These are phyloP conservation scores for Haliclona indistincta DNA, from an alignment of 37 sponge, comb jelly and placozoan species.

Conservation along the genomic window DNA sequence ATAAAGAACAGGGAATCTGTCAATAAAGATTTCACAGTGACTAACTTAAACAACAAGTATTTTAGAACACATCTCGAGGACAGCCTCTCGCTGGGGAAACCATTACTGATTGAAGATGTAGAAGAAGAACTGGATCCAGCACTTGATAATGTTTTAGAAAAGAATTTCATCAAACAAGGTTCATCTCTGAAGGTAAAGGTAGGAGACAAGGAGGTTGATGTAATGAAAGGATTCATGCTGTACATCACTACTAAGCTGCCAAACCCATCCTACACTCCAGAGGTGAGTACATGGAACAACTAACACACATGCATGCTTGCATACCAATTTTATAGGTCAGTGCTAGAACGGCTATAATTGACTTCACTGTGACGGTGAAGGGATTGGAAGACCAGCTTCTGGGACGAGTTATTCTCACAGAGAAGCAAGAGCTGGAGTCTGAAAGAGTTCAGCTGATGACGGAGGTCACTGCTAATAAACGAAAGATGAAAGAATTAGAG, in stretches of 20 bases:
- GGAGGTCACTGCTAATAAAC: conserved; percentile 94
- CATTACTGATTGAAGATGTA: conserved; percentile 97
- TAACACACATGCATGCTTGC: neutral
- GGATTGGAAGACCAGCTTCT: conserved; percentile 99
- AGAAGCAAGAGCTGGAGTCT: conserved; percentile 96
- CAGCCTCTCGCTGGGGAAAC: conserved; percentile 91
- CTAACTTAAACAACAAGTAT: conserved; percentile 97
- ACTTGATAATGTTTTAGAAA: conserved; percentile 98
- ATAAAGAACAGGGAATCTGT: conserved; percentile 88
- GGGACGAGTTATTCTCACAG: conserved; percentile 96
- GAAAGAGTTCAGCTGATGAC: conserved; percentile 93
- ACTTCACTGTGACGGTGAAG: conserved; percentile 99
- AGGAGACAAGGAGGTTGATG: conserved; percentile 99
- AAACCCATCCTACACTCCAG: conserved; percentile 98
- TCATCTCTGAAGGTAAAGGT: conserved; percentile 94
- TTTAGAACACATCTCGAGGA: conserved; percentile 96
- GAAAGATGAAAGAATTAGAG: conserved; percentile 98
- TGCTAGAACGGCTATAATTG: conserved; percentile 94
- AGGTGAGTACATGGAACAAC: conserved; percentile 47
- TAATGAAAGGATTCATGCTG: conserved; percentile 96
- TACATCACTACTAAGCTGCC: conserved; percentile 99
- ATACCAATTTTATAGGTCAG: conserved; percentile 32
- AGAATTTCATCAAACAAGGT: conserved; percentile 99
- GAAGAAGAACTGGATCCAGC: conserved; percentile 98
- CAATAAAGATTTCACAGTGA: conserved; percentile 35